Evolutionary conservation across 2,888 invertebrate species (phyloP).

Genomic region (Himalopsyche anomala): DNA sequence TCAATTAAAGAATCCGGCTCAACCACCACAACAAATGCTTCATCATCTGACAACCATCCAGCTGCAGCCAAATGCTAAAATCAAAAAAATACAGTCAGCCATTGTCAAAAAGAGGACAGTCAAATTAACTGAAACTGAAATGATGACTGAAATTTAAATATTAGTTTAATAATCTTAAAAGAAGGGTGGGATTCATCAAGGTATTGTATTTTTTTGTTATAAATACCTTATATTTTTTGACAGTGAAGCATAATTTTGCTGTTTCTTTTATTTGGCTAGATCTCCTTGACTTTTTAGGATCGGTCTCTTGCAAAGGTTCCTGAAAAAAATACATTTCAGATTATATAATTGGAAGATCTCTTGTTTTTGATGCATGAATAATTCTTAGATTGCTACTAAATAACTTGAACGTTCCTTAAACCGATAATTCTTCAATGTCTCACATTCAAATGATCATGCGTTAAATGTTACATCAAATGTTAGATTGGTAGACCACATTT

Average conservation of each 20-base stretch:
- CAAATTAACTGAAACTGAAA: background rate
- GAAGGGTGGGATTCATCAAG: background rate
- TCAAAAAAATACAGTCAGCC: background rate
- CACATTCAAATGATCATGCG: too few species aligned
- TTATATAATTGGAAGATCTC: too few species aligned
- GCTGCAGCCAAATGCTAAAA: conserved; percentile 62
- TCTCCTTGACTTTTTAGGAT: conserved; percentile 39
- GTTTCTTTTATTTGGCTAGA: conserved; percentile 45
- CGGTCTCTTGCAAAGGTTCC: conserved; percentile 45
- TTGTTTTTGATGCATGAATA: too few species aligned
- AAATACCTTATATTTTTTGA: conserved; percentile 55
- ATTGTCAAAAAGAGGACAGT: too few species aligned
- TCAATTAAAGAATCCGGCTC: conserved; percentile 63
- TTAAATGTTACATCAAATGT: too few species aligned
- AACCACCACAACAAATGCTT: conserved; percentile 61
- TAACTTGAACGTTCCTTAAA: too few species aligned
- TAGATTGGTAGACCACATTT: too few species aligned
- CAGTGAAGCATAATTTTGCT: conserved; percentile 44
- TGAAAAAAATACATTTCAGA: background rate
- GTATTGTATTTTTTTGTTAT: background rate
- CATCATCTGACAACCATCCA: conserved; percentile 61
- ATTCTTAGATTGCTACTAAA: too few species aligned
- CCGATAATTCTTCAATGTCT: too few species aligned
- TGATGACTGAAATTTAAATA: background rate
- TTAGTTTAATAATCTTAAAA: too few species aligned